phyloP scores from a whole-genome alignment of 2,888 invertebrate species.

The Dryobota labecula region DNA sequence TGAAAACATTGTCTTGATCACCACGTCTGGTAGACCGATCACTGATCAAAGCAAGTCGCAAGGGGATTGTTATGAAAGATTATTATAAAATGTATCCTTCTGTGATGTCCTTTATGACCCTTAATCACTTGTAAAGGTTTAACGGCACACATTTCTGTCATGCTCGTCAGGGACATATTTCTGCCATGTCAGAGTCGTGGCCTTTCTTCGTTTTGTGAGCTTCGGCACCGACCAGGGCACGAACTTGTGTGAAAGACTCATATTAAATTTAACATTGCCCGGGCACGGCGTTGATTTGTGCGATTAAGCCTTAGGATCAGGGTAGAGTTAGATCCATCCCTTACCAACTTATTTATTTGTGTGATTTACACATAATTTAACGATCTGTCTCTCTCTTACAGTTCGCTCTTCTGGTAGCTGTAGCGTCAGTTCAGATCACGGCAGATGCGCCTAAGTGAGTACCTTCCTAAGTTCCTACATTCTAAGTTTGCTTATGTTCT shows the following conservation, averaged over 20 bases:
- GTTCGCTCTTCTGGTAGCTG: constrained; percentile 89
- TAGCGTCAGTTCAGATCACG: constrained; percentile 79
- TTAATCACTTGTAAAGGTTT: neutral
- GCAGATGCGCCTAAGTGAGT: constrained; percentile 89
- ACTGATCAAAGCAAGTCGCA: neutral
- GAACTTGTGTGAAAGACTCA: neutral
- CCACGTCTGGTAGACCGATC: neutral
- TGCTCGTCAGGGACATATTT: neutral
- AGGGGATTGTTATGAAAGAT: neutral
- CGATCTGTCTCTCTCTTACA: constrained; percentile 75
- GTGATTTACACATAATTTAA: constrained; percentile 13
- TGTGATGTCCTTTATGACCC: neutral
- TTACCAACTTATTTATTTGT: neutral
- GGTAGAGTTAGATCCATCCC: neutral
- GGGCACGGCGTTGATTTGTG: neutral
- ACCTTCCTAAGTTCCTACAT: constrained; percentile 12
- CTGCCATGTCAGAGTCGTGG: neutral
- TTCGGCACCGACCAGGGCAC: neutral
- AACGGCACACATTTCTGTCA: neutral
- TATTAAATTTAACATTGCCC: too few species aligned
- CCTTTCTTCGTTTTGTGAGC: neutral
- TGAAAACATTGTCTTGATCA: neutral
- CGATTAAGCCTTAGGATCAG: neutral
- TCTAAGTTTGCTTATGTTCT: neutral
- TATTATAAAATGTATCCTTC: too few species aligned